These are phyloP conservation scores for Puma concolor DNA, from an alignment of 2,113 vertebrate species.

Conservation along the genomic window DNA sequence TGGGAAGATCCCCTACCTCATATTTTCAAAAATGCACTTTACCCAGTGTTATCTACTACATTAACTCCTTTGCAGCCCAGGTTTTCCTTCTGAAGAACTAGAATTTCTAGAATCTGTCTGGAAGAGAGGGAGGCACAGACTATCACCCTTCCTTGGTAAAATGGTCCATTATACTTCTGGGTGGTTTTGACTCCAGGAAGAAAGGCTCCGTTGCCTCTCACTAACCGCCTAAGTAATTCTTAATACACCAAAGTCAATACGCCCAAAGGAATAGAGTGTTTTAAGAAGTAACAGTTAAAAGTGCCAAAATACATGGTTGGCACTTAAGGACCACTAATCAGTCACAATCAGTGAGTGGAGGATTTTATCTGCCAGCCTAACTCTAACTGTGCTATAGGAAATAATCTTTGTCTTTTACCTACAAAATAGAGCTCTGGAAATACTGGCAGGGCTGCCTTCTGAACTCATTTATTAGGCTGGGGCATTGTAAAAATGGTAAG, in stretches of 20 bases:
- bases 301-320: background rate
- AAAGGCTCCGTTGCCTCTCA: background rate
- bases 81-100: background rate
- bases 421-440: background rate
- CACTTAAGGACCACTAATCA: background rate
- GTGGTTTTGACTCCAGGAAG: background rate
- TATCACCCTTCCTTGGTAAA: background rate
- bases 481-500: background rate
- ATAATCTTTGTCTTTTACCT: background rate
- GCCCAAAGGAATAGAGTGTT: background rate
- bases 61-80: background rate
- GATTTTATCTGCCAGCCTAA: background rate
- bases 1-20: background rate
- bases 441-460: background rate
- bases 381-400: background rate
- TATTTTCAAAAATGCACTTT: background rate
- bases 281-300: constrained; percentile 26
- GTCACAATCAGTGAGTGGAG: background rate
- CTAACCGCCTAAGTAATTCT: background rate
- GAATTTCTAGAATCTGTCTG: background rate
- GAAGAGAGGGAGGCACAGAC: background rate
- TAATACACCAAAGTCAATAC: background rate
- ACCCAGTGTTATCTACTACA: background rate
- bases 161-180: background rate
- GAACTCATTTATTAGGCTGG: background rate